These are phyloP conservation scores for Dasypus novemcinctus DNA, from an alignment of 2,113 vertebrate species.

Conservation along the genomic window DNA sequence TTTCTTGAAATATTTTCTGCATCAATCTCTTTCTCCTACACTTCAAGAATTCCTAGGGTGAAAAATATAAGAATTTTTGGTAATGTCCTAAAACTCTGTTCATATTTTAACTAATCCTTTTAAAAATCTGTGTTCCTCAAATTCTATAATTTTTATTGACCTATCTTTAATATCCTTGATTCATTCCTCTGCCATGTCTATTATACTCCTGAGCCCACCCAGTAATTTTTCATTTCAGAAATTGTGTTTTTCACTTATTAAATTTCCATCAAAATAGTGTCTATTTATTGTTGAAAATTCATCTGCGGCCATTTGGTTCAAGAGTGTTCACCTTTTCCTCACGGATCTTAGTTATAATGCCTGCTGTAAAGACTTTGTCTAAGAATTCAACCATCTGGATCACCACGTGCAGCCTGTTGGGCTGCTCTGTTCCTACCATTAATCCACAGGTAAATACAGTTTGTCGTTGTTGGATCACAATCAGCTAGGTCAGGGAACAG, in stretches of 20 bases:
- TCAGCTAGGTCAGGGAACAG: neutral
- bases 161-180: neutral
- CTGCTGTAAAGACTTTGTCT: neutral
- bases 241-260: neutral
- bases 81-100: neutral
- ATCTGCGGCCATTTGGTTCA: neutral
- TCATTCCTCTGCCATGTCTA: neutral
- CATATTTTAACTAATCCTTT: neutral
- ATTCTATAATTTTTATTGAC: too few species aligned
- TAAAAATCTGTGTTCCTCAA: neutral
- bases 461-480: neutral
- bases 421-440: neutral
- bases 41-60: neutral
- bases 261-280: neutral
- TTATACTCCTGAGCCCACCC: neutral
- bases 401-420: neutral
- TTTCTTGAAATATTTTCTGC: neutral
- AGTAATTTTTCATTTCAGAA: neutral
- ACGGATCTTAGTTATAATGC: neutral
- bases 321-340: neutral
- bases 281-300: neutral
- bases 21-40: neutral
- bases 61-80: neutral
- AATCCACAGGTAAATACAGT: neutral
- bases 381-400: neutral